Conservation (phyloP, 2,888 invertebrate genomes). For the Cybosia mesomella region DNA sequence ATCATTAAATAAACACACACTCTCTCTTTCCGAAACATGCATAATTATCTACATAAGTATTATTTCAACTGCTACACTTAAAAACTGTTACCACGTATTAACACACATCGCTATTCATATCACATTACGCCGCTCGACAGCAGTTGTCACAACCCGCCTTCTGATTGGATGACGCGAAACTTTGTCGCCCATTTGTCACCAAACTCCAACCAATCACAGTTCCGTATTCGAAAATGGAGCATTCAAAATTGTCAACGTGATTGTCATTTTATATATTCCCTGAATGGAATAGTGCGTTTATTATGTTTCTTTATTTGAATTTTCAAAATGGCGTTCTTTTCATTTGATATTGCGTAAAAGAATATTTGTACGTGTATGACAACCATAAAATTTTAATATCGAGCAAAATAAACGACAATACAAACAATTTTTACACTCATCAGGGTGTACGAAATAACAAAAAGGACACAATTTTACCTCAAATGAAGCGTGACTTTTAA, state of each 20-base stretch:
- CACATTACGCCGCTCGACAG: constrained; percentile 58
- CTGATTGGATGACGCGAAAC: constrained; percentile 69
- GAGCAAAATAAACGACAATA: constrained; percentile 60
- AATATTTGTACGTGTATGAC: constrained; percentile 41
- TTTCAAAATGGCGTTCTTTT: constrained; percentile 49
- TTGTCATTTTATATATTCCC: constrained; percentile 64
- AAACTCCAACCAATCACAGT: constrained; percentile 75
- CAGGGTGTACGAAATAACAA: constrained; percentile 80
- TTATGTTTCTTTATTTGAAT: constrained; percentile 48
- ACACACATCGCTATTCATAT: constrained; percentile 64
- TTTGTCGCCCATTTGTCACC: constrained; percentile 86
- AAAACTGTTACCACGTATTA: constrained; percentile 52
- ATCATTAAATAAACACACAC: background rate
- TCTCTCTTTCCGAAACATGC: background rate
- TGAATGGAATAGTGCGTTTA: constrained; percentile 24
- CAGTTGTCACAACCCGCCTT: constrained; percentile 46
- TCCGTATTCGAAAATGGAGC: constrained; percentile 69
- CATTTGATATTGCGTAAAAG: constrained; percentile 12
- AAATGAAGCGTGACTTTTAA: constrained; percentile 85
- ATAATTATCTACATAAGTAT: background rate
- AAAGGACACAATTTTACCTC: constrained; percentile 83
- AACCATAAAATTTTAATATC: constrained; percentile 47
- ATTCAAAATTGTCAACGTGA: constrained; percentile 75
- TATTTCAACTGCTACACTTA: constrained; percentile 10
- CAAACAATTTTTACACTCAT: constrained; percentile 80